Base-by-base conservation (phyloP, 2,888 invertebrate species). In the Stratiomys singularior region DNA sequence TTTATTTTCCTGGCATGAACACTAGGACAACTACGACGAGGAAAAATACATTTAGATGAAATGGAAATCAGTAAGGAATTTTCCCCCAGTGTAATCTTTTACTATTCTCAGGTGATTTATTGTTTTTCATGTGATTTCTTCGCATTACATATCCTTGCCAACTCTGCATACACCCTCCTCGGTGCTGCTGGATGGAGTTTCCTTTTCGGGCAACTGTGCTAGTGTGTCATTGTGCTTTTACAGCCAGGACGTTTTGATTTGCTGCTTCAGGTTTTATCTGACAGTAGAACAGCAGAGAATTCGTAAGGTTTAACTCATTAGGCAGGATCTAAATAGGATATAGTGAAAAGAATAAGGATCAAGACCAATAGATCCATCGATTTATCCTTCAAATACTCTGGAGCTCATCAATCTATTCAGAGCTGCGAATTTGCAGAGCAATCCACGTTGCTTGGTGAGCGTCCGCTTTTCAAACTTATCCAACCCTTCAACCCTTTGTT, bases 61-160 rank as follows among this genome's bases (percentile, higher is more conserved):
- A 79, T 76, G 76, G 76, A 74, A 79, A 76, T 79, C 64, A 52
- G 76, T 28, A 74, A 74, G 30, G 60, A 64, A 74, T 77, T 74
- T 66, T 47, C 21, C 23, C 71, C 66, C 13, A 44, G 76, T 47
- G 77, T 52, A 56, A 63, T 63, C 58, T 69, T 76, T 64, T 76
- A 76, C 78, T 77, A 77, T 74, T 78, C 64, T 74, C 76, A 72
- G 64, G 77, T 78, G 78, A 78, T 78, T 78, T 78, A 77, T 78
- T 76, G 76, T 72, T 71, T 67, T 76, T 56, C 58, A 25, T 56
- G 78, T 78, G 78, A 78, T 78, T 78, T 76, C 76, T 47, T 76
- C 52, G 69, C 66, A 44, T 78, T 27, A 52, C 21, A 23, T 47
- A 21, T 52, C 46, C 30, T 46, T 47, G 52, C 71, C 5, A 52